phyloP scores from a whole-genome alignment of 2,888 invertebrate species.

The Nesidiocoris tenuis region DNA sequence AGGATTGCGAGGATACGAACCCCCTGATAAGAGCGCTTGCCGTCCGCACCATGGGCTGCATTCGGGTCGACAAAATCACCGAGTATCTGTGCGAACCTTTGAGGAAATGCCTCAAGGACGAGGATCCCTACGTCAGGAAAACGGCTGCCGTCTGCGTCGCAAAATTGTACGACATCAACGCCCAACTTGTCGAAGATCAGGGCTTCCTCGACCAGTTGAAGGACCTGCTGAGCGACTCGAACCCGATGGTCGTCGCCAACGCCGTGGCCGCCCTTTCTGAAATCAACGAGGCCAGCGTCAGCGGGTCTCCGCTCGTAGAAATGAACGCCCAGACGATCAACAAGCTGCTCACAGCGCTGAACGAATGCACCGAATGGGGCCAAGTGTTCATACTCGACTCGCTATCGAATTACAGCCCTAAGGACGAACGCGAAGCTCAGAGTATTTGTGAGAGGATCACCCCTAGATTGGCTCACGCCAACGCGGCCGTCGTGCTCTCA shows the following conservation, averaged over 20 bases:
- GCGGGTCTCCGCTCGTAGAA: slow-evolving; percentile 91
- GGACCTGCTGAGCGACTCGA: slow-evolving; percentile 96
- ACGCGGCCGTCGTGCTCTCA: slow-evolving; percentile 97
- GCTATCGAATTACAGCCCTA: slow-evolving; percentile 92
- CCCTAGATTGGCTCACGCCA: slow-evolving; percentile 95
- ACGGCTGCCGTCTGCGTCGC: slow-evolving; percentile 99
- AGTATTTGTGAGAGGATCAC: slow-evolving; percentile 97
- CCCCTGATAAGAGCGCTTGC: slow-evolving; percentile 97
- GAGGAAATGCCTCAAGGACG: slow-evolving; percentile 90
- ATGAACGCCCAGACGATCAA: slow-evolving; percentile 98
- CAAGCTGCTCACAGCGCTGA: slow-evolving; percentile 94
- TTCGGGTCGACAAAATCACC: slow-evolving; percentile 98
- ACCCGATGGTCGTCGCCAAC: slow-evolving; percentile 99
- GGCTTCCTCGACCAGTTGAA: slow-evolving; percentile 96
- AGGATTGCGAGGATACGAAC: slow-evolving; percentile 99
- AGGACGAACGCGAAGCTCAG: slow-evolving; percentile 96
- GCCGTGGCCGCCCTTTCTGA: slow-evolving; percentile 98
- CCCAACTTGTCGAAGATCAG: slow-evolving; percentile 73
- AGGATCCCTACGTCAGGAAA: slow-evolving; percentile 96
- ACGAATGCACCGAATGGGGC: slow-evolving; percentile 99
- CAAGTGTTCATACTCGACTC: slow-evolving; percentile 98
- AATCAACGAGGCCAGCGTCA: slow-evolving; percentile 95
- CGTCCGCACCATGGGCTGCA: slow-evolving; percentile 99
- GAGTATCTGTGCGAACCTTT: slow-evolving; percentile 98
- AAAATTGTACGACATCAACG: slow-evolving; percentile 94